A percentile compares a stretch with the other conserved stretches of the same genome.
Evolutionary conservation across 2,113 vertebrate species (phyloP).

Genomic region (Salvelinus namaycush): DNA sequence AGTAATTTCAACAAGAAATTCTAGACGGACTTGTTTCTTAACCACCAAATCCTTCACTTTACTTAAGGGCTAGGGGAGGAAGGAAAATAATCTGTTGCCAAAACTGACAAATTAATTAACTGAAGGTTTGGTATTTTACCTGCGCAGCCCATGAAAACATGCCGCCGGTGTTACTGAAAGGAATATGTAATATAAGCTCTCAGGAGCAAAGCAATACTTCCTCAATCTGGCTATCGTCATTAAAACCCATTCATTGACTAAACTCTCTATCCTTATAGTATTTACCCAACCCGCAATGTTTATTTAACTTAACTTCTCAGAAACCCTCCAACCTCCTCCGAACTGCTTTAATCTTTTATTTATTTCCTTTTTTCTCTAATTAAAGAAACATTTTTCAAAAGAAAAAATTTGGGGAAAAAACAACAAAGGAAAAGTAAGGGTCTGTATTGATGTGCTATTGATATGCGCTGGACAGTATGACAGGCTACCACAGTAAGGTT

Average conservation of each 20-base stretch:
- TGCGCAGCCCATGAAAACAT: slow-evolving; percentile 34
- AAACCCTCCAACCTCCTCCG: slow-evolving; percentile 13
- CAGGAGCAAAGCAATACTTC: slow-evolving; percentile 41
- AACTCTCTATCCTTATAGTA: slow-evolving; percentile 13
- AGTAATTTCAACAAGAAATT: slow-evolving; percentile 57
- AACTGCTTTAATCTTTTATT: slow-evolving; percentile 23
- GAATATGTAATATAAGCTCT: slow-evolving; percentile 38
- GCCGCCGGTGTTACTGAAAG: slow-evolving; percentile 45
- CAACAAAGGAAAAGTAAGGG: not conserved
- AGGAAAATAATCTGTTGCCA: slow-evolving; percentile 47
- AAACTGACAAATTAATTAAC: slow-evolving; percentile 52
- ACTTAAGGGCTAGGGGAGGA: slow-evolving; percentile 41
- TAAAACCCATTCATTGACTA: slow-evolving; percentile 9
- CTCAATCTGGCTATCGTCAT: slow-evolving; percentile 32
- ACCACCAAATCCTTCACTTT: slow-evolving; percentile 53
- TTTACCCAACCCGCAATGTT: slow-evolving; percentile 38
- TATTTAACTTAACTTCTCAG: slow-evolving; percentile 24
- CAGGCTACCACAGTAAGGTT: slow-evolving; percentile 60
- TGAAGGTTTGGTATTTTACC: slow-evolving; percentile 36
- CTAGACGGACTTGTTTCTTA: slow-evolving; percentile 31
- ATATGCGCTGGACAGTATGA: slow-evolving; percentile 36
- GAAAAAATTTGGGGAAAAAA: not conserved
- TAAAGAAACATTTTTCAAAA: slow-evolving; percentile 42
- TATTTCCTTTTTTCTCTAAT: slow-evolving; percentile 41
- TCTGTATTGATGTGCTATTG: slow-evolving; percentile 53